Base-by-base conservation (phyloP, 2,113 vertebrate species). In the Chionis minor region DNA sequence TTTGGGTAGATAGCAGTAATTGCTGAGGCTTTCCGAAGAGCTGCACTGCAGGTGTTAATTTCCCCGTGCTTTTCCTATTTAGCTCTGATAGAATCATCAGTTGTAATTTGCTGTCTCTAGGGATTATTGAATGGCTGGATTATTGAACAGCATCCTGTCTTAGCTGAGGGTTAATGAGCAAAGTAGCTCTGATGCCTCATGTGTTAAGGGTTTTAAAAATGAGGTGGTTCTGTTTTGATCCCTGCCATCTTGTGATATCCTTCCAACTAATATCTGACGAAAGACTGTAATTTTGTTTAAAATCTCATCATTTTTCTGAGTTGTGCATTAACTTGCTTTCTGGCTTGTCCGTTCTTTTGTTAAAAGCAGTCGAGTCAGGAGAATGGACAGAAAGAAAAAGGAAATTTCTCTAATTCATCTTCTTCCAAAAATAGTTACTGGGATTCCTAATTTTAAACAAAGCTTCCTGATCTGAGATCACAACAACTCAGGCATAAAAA, bases 31-130 rank as follows among this genome's bases (percentile, higher is more conserved):
- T 82, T 91, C 86, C 18, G 4, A 92, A 90, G 91, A 91, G 72
- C 91, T 86, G 61, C 87, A 40, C 92, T 35, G 55, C 82, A 69
- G 96, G 88, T 91, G 90, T 73, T 96, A 93, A 91, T 96, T 96
- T 91, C 95, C 93, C 88, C 12, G 8, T 82, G 56, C 88, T 85
- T 97, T 96, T 92, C 87, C 73, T 96, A 55, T 96, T 96, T 90
- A 94, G 89, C 56, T 59, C 73, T 88, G 90, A 95, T 96, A 95
- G 92, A 91, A 94, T 93, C 79, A 93, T 96, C 94, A 90, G 71
- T 22, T 96, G 80, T 96, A 96, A 95, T 97, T 96, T 88, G 47
- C 92, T 33, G 63, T 89, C 86, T 81, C 80, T 26, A 54, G 81
- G 79, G 86, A 71, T 95, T 96, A 92, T 95, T 96, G 95, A 96